A percentile compares a stretch with the other conserved stretches of the same genome.
Evolutionary conservation across 2,797 vertebrate species (phyloP).

Genomic region (Chromis chromis): DNA sequence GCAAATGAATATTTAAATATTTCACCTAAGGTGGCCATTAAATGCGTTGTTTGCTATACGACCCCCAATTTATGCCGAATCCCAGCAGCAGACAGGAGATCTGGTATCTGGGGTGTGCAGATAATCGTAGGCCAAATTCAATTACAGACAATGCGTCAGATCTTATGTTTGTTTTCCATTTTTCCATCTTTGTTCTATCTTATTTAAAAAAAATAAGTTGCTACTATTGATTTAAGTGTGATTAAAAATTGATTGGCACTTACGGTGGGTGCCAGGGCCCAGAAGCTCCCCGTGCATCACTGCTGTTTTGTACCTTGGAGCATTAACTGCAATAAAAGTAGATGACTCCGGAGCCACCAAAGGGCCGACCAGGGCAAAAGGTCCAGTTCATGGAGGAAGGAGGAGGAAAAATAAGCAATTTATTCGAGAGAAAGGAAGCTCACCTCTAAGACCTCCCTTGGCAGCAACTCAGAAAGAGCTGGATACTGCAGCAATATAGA

Average conservation of each 20-base stretch:
- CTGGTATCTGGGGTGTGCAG: conserved; percentile 28
- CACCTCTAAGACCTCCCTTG: conserved; percentile 77
- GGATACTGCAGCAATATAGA: conserved; percentile 67
- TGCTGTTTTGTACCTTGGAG: conserved; percentile 66
- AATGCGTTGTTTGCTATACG: conserved; percentile 50
- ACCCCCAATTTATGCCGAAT: conserved; percentile 22
- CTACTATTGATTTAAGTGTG: conserved; percentile 68
- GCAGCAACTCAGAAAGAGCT: conserved; percentile 62
- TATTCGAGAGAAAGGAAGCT: conserved; percentile 71
- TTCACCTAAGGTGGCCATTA: conserved; percentile 65
- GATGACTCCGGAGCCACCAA: conserved; percentile 72
- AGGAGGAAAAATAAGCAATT: conserved; percentile 80
- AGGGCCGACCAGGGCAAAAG: conserved; percentile 69
- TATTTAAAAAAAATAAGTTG: conserved; percentile 60
- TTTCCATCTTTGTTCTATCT: conserved; percentile 28
- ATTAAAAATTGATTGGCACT: conserved; percentile 82
- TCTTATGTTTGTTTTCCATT: conserved; percentile 38
- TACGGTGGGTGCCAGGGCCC: conserved; percentile 45
- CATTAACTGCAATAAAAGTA: conserved; percentile 83
- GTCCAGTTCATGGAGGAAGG: conserved; percentile 74
- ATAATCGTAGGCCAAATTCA: conserved; percentile 35
- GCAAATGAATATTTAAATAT: conserved; percentile 77
- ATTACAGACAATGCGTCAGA: conserved; percentile 28
- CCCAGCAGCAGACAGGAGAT: conserved; percentile 19
- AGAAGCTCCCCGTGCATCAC: conserved; percentile 55